Base-by-base conservation (phyloP, 2,113 vertebrate species). In the Saccopteryx leptura region DNA sequence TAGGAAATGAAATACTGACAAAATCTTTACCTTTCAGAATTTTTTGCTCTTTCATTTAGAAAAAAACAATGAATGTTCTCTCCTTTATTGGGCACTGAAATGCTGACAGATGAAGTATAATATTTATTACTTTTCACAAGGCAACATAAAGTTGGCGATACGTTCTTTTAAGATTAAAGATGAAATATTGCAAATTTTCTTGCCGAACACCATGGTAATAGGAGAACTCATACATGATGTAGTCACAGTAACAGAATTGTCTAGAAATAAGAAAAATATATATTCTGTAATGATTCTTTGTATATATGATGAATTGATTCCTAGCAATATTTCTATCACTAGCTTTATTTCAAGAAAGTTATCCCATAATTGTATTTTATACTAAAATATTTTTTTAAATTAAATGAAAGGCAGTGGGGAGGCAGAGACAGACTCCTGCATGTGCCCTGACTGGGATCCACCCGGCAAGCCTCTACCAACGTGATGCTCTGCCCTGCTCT, bases 11-110 rank as follows among this genome's bases (percentile, higher is more conserved):
- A 88, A 94, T 39, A 68, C 2, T 80, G 89, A 50, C 52, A 96
- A 91, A 85, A 87, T 17, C 8, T 79, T 93, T 93, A 58, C 83
- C 80, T 84, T 91, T 92, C 71, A 94, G 12, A 96, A 83, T 66
- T 58, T 81, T 74, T 79, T 82, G 93, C 63, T 68, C 68, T 86
- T 92, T 93, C 23, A 82, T n/a, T 91, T 95, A 86, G 82, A 78
- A 72, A 78, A 72, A 89, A 95, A 88, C 31, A 96, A 78, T 58
- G n/a, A 50, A 28, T 1, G 58, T 5, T 81, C 11, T 28, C n/a
- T 91, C 69, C 1, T 58, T 94, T 85, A 84, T 19, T 6, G 3
- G 90, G 72, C 60, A 71, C 78, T 68, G 17, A 65, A 96, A 63
- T 33, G 11, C 9, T 86, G 88, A 63, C 56, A 92, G 2, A 58